Conservation (phyloP, 2,888 invertebrate genomes). For the Alsophila aescularia region DNA sequence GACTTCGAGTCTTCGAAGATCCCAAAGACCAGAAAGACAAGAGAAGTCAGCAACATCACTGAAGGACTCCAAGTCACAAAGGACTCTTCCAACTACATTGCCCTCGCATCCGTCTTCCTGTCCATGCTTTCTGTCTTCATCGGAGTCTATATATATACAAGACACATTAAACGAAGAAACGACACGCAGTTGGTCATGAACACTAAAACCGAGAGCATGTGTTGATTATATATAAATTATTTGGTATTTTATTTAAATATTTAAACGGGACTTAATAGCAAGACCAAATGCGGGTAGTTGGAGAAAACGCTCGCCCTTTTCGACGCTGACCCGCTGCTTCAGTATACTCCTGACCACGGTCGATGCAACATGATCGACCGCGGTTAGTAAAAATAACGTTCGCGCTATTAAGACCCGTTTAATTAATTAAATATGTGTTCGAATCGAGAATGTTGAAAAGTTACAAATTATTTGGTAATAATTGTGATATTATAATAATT, state of each 20-base stretch:
- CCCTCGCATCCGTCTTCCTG: conserved; percentile 57
- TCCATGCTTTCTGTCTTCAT: conserved; percentile 57
- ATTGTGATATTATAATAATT: conserved; percentile 63
- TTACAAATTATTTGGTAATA: conserved; percentile 44
- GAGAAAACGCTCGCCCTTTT: no score
- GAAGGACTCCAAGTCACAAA: conserved; percentile 30
- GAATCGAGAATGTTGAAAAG: conserved; percentile 51
- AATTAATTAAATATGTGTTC: no score
- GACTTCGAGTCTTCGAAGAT: conserved; percentile 69
- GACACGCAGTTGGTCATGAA: conserved; percentile 16
- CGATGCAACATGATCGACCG: no score
- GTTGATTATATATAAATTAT: conserved; percentile 45
- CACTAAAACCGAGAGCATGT: conserved; percentile 33
- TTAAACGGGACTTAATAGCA: no score
- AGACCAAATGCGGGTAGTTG: no score
- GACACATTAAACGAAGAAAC: conserved; percentile 42
- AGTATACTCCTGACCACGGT: no score
- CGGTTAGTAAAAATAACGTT: no score
- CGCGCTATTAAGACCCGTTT: no score
- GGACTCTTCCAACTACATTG: conserved; percentile 52
- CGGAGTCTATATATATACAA: conserved; percentile 52
- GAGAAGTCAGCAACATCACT: conserved; percentile 58
- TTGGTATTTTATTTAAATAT: no score
- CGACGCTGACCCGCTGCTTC: no score
- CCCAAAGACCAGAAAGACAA: conserved; percentile 60